Evolutionary conservation across 2,888 invertebrate genomes (phyloP).

Genomic region (Melanchra persicariae): DNA sequence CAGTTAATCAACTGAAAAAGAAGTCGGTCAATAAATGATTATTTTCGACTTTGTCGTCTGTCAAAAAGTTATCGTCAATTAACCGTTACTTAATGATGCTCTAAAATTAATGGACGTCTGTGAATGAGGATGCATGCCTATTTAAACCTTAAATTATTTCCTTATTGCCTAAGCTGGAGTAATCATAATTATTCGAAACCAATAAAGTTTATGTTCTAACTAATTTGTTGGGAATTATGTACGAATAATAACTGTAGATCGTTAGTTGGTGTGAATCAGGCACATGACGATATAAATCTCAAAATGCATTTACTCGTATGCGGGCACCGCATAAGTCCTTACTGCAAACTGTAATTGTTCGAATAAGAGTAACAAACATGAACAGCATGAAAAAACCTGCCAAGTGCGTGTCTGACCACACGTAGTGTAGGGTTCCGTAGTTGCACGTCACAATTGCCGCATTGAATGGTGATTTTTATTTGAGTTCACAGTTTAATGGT

Average conservation of each 20-base stretch:
- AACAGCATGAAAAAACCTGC: too few relatives aligned
- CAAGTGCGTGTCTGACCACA: too few relatives aligned
- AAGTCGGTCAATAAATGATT: too few relatives aligned
- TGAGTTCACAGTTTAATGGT: too few relatives aligned
- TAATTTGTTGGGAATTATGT: not conserved
- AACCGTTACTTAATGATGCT: not conserved
- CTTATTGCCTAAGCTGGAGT: not conserved
- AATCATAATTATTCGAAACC: not conserved
- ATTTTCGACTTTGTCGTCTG: not conserved
- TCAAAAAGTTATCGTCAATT: not conserved
- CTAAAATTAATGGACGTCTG: not conserved
- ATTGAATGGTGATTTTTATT: too few relatives aligned
- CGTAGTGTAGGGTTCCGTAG: too few relatives aligned
- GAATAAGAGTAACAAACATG: too few relatives aligned
- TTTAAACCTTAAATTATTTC: not conserved
- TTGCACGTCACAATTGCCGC: too few relatives aligned
- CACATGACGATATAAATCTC: not conserved
- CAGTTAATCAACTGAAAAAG: not conserved
- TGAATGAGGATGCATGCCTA: not conserved
- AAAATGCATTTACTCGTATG: not conserved
- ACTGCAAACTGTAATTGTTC: not conserved
- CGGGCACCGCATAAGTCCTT: not conserved
- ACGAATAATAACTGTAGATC: not conserved
- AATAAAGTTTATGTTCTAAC: slow-evolving; percentile 5
- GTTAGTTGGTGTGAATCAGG: not conserved